These are phyloP conservation scores for Sarcoramphus papa DNA, from an alignment of 2,797 vertebrate genomes.

Conservation along the genomic window DNA sequence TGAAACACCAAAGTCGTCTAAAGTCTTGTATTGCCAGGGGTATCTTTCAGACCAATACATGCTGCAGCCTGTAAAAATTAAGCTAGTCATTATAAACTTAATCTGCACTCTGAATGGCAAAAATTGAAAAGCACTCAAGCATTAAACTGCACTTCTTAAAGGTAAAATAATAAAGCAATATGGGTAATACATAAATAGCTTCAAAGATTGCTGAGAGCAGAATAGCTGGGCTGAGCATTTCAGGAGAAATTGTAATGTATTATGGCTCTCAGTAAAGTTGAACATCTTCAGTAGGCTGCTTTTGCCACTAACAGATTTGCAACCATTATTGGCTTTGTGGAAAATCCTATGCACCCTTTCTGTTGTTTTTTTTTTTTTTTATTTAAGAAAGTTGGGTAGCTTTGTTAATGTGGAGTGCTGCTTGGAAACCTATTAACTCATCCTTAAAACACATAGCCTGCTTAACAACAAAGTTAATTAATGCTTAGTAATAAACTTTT, in stretches of 20 bases:
- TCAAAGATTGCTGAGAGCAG: neutral
- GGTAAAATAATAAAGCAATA: slow-evolving; percentile 48
- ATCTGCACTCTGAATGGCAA: slow-evolving; percentile 37
- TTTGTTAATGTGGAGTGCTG: neutral
- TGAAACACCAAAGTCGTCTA: neutral
- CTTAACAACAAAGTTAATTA: neutral
- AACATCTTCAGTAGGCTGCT: neutral
- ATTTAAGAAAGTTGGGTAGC: neutral
- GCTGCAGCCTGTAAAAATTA: slow-evolving; percentile 44
- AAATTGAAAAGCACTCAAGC: slow-evolving; percentile 61
- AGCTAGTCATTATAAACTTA: slow-evolving; percentile 34
- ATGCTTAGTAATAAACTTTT: neutral
- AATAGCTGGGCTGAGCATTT: neutral
- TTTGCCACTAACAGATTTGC: neutral
- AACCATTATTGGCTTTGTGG: neutral
- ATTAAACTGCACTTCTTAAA: slow-evolving; percentile 48
- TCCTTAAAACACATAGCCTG: neutral
- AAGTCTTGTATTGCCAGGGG: neutral
- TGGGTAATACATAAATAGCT: slow-evolving; percentile 17
- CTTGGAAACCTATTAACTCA: neutral
- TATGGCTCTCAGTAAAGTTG: neutral
- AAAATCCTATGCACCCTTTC: neutral
- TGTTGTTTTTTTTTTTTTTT: neutral
- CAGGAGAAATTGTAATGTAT: neutral
- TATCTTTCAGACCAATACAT: slow-evolving; percentile 4